A percentile compares a stretch with the other conserved stretches of the same genome.
Evolutionary conservation across 2,888 invertebrate genomes (phyloP).

Genomic region (Pherbina coryleti): DNA sequence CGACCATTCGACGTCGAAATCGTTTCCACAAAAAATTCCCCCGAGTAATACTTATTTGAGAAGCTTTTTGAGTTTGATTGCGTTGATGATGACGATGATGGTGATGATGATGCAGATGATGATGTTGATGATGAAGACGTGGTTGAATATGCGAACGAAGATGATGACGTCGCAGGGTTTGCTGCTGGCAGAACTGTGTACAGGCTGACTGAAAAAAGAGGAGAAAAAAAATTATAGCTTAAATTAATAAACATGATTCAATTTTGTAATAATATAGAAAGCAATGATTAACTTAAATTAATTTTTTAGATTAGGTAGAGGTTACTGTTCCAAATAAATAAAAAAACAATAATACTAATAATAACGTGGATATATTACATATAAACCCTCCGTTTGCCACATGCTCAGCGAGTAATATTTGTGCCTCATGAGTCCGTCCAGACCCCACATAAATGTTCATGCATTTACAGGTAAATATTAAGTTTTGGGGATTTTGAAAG

Average conservation of each 20-base stretch:
- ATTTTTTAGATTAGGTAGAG: too few relatives aligned
- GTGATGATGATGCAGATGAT: too few relatives aligned
- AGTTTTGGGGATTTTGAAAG: too few relatives aligned
- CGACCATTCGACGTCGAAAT: conserved; percentile 52
- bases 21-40: conserved; percentile 58
- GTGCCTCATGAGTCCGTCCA: too few relatives aligned
- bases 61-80: conserved; percentile 36
- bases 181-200: conserved; percentile 38
- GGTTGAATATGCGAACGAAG: conserved; percentile 6
- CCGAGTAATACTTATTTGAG: conserved; percentile 47
- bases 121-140: conserved; percentile 15
- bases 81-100: conserved; percentile 17
- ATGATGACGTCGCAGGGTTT: conserved; percentile 11
- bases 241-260: not conserved
- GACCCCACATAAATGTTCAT: too few relatives aligned
- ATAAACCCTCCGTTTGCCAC: too few relatives aligned
- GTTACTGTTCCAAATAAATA: too few relatives aligned
- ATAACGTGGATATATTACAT: too few relatives aligned
- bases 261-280: not conserved
- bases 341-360: too few relatives aligned
- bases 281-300: not conserved
- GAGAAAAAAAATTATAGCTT: not conserved
- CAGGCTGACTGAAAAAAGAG: conserved; percentile 42
- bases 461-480: too few relatives aligned
- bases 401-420: too few relatives aligned